Evolutionary conservation across 2,888 invertebrate species (phyloP).

Genomic region (Torymus aiolomorphi): DNA sequence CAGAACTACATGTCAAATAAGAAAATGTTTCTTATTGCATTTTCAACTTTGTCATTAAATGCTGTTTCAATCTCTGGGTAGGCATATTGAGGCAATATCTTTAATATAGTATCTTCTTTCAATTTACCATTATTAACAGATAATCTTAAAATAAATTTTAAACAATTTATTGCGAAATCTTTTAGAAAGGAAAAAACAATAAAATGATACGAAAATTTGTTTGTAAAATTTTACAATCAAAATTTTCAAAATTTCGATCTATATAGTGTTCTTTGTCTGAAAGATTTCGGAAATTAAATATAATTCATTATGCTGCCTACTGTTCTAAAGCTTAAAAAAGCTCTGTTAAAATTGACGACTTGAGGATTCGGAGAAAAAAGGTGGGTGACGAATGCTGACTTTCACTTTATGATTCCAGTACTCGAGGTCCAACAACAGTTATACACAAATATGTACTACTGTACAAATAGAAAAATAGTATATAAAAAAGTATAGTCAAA

Average conservation of each 20-base stretch:
- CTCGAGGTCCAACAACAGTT: slow-evolving; percentile 45
- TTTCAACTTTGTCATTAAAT: slow-evolving; percentile 44
- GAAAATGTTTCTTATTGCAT: slow-evolving; percentile 34
- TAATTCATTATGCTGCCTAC: slow-evolving; percentile 54
- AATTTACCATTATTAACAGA: slow-evolving; percentile 45
- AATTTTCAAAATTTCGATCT: not conserved
- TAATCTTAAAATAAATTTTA: slow-evolving; percentile 35
- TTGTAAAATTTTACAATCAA: not conserved
- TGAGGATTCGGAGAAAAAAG: slow-evolving; percentile 67
- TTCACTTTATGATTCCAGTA: slow-evolving; percentile 65
- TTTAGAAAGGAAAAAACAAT: slow-evolving; percentile 30
- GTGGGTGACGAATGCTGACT: slow-evolving; percentile 72
- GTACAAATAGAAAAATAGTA: slow-evolving; percentile 52
- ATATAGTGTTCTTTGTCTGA: slow-evolving; percentile 33
- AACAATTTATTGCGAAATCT: slow-evolving; percentile 45
- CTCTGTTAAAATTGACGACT: slow-evolving; percentile 56
- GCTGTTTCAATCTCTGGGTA: slow-evolving; percentile 45
- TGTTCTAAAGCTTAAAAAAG: slow-evolving; percentile 57
- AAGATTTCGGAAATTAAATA: slow-evolving; percentile 45
- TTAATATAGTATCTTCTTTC: slow-evolving; percentile 36
- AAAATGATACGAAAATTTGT: not conserved
- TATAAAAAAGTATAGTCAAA: slow-evolving; percentile 52
- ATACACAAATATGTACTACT: slow-evolving; percentile 35
- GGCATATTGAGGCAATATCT: slow-evolving; percentile 44
- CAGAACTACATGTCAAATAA: slow-evolving; percentile 46